phyloP scores from a whole-genome alignment of 2,113 vertebrate species.

The Indicator indicator region DNA sequence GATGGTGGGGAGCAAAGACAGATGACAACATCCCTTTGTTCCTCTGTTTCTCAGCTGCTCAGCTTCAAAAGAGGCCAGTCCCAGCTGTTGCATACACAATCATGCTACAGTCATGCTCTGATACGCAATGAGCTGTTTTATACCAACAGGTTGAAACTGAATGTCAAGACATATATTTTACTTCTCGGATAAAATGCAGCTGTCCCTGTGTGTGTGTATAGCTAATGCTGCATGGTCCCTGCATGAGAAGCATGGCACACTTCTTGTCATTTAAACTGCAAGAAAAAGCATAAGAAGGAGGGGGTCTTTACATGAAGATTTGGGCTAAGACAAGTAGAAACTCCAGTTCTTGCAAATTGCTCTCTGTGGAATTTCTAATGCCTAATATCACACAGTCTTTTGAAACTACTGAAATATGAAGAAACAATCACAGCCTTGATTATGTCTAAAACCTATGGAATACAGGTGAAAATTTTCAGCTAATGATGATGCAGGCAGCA shows the following conservation, averaged over 20 bases:
- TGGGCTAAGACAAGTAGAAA: background rate
- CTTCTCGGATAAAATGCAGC: background rate
- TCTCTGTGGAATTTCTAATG: slow-evolving; percentile 23
- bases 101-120: fast-evolving
- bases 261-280: background rate
- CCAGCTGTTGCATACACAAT: background rate
- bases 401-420: background rate
- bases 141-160: background rate
- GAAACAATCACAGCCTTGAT: background rate
- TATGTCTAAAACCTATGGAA: background rate
- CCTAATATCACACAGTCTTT: background rate
- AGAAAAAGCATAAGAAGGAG: background rate
- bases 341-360: background rate
- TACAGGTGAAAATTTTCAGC: background rate
- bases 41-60: background rate
- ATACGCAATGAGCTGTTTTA: background rate
- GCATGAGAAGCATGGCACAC: background rate
- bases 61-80: background rate
- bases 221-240: background rate
- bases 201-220: background rate
- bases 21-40: background rate
- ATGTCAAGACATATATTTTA: background rate
- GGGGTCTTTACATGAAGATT: background rate
- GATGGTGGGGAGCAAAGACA: background rate
- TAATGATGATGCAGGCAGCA: background rate